These are phyloP conservation scores for Craseonycteris thonglongyai DNA, from an alignment of 2,113 vertebrate genomes.

Conservation along the genomic window DNA sequence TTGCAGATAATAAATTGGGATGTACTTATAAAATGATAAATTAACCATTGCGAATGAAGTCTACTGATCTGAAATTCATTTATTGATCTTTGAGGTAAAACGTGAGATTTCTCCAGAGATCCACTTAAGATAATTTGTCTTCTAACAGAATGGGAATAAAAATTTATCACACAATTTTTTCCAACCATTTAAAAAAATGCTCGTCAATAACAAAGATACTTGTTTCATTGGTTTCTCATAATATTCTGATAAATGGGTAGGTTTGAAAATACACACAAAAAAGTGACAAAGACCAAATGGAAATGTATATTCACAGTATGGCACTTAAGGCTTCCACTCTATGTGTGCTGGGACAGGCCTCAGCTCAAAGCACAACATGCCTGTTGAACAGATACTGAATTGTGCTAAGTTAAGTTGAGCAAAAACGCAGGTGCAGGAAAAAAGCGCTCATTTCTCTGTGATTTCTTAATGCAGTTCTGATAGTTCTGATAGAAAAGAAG, in stretches of 20 bases:
- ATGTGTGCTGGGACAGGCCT: fast-evolving
- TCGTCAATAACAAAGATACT: neutral
- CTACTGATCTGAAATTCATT: conserved; percentile 12
- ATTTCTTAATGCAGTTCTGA: neutral
- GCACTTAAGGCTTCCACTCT: neutral
- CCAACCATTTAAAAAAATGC: neutral
- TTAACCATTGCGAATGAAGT: neutral
- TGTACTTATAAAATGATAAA: neutral
- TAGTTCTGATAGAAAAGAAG: too few relatives aligned
- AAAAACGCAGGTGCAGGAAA: neutral
- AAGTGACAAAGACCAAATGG: neutral
- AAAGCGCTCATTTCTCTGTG: neutral
- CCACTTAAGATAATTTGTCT: neutral
- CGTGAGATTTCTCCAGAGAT: neutral
- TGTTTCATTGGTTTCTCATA: neutral
- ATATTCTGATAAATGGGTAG: neutral
- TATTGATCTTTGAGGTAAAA: conserved; percentile 20
- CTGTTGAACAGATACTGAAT: neutral
- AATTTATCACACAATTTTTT: neutral
- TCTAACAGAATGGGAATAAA: conserved; percentile 1
- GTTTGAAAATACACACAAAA: neutral
- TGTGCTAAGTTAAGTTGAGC: neutral
- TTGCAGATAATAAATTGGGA: neutral
- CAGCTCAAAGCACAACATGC: too few relatives aligned
- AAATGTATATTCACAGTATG: neutral